Base-by-base conservation (phyloP, 2,797 vertebrate species). In the Sus cebifrons region DNA sequence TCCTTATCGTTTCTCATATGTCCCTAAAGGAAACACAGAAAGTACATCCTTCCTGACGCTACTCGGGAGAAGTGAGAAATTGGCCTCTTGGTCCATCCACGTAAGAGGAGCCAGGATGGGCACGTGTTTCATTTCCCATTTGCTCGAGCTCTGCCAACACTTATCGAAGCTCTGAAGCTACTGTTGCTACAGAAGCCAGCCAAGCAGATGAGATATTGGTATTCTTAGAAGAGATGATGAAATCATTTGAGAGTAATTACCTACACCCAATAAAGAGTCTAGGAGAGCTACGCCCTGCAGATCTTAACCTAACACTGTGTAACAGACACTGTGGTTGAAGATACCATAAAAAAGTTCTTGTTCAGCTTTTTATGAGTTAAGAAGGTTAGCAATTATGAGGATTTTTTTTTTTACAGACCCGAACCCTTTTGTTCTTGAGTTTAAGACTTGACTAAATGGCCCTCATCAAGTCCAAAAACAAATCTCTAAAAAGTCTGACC, bases 361-460 rank as follows among this genome's bases (percentile, higher is more conserved):
- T 85, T 93, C 71, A 86, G 78, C 11, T 49, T 91, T 93, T 32
- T 84, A 81, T 60, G 27, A 81, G 11, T 90, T 92, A 56, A 92
- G 65, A 88, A 92, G 44, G 74, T 36, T 82, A 85, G 70, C 49
- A 95, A 86, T 40, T 13, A 56, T 0, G 60, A 15, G 18, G 67
- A 86, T 17, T 71, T 91, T 96, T 86, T 86, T 73, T 90, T 96
- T 85, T 65, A 58, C 79, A 94, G 40, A 44, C 79, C 78, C 32
- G 70, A 92, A 94, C 54, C 77, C 54, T 91, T 92, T 82, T 92
- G 65, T 94, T 94, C 93, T 93, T 88, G 86, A 83, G 56, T 82
- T 84, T 89, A 93, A 65, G 83, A 93, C 86, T 73, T 93, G 56
- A 90, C 77, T 90, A 77, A 94, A 91, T 86, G 95, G 32, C 67